A percentile compares a stretch with the other conserved stretches of the same genome.
phyloP scores from a whole-genome alignment of 2,113 vertebrate genomes.

The Psittacula cyanocephala region DNA sequence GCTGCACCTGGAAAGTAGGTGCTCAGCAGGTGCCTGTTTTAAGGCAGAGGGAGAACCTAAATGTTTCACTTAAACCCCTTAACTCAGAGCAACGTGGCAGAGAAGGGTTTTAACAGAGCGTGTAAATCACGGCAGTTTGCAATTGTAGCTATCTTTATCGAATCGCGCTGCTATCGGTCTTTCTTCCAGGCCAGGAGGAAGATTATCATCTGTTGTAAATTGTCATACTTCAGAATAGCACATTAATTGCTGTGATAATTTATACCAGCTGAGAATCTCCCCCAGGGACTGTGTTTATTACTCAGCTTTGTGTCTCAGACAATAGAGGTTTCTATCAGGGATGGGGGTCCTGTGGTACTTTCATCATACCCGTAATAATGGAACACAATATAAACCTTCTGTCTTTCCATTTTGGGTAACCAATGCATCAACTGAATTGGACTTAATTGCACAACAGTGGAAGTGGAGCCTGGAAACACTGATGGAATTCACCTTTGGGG shows the following conservation, averaged over 20 bases:
- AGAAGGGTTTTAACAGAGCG: background rate
- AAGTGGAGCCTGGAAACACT: background rate
- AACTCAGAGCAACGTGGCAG: background rate
- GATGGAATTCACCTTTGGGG: background rate
- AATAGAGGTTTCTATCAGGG: background rate
- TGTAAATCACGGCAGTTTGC: background rate
- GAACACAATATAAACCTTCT: constrained; percentile 5
- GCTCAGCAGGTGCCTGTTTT: background rate
- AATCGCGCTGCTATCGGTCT: background rate
- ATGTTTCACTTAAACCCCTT: background rate
- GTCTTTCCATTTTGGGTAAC: constrained; percentile 9
- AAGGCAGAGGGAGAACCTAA: background rate
- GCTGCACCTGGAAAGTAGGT: background rate
- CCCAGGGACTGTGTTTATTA: constrained; percentile 14
- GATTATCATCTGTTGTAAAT: constrained; percentile 58
- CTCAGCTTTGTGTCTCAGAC: constrained; percentile 39
- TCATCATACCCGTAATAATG: constrained; percentile 1
- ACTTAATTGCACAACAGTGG: background rate
- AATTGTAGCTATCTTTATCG: background rate
- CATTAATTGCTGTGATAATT: constrained; percentile 61
- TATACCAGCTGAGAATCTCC: constrained; percentile 49
- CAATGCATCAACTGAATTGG: background rate
- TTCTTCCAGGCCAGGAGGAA: constrained; percentile 45
- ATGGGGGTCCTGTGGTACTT: constrained; percentile 1
- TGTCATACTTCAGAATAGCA: constrained; percentile 46